Evolutionary conservation across 2,113 vertebrate genomes (phyloP).

Genomic region (Eidolon helvum): DNA sequence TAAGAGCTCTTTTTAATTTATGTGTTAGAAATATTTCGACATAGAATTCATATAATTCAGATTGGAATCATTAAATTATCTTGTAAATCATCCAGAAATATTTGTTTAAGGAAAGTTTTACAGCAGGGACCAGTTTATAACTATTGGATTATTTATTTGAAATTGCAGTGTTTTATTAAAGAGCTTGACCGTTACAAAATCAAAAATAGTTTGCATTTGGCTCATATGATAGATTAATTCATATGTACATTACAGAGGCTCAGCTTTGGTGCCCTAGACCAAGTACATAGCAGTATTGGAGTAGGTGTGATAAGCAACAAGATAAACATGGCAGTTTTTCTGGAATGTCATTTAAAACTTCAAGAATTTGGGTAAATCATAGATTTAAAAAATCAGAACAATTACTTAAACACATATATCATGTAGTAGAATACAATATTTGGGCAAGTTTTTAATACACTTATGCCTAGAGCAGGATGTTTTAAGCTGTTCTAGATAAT

Average conservation of each 20-base stretch:
- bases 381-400: background rate
- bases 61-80: background rate
- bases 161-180: background rate
- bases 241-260: background rate
- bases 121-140: background rate
- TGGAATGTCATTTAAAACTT: background rate
- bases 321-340: background rate
- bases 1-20: background rate
- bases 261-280: background rate
- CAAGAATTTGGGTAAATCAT: background rate
- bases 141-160: background rate
- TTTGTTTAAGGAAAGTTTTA: background rate
- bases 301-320: background rate
- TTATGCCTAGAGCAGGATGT: background rate
- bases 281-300: background rate
- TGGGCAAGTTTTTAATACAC: background rate
- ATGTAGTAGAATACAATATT: background rate
- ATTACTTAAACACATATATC: background rate
- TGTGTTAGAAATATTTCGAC: background rate
- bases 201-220: background rate
- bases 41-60: background rate
- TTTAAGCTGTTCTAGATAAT: background rate
- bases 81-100: background rate
- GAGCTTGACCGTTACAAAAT: background rate
- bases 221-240: background rate